Percentiles rank a stretch among this genome's conserved stretches.
Evolutionary conservation across 2,113 vertebrate genomes (phyloP).

Genomic region (Trachemys scripta): DNA sequence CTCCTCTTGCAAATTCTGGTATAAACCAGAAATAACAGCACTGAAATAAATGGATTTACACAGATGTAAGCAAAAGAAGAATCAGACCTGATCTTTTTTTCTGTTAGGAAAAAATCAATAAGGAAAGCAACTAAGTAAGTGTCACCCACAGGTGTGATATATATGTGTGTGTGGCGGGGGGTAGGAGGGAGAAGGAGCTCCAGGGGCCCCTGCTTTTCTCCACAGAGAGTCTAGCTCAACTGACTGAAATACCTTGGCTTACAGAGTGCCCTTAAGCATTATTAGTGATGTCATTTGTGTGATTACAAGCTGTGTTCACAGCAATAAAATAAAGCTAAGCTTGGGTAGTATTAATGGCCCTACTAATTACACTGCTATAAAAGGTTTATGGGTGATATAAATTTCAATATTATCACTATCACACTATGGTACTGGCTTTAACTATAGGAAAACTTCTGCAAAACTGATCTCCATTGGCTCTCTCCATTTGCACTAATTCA

Average conservation of each 20-base stretch:
- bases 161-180: background rate
- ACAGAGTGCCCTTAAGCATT: slow-evolving; percentile 63
- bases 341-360: slow-evolving; percentile 69
- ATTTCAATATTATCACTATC: slow-evolving; percentile 64
- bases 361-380: slow-evolving; percentile 76
- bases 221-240: slow-evolving; percentile 19
- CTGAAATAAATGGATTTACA: background rate
- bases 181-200: background rate
- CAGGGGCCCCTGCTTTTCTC: slow-evolving; percentile 6
- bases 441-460: slow-evolving; percentile 31
- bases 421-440: slow-evolving; percentile 31
- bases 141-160: background rate
- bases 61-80: background rate
- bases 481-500: slow-evolving; percentile 13
- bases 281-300: slow-evolving; percentile 71
- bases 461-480: background rate
- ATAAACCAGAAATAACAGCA: slow-evolving; percentile 3
- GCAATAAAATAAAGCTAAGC: slow-evolving; percentile 72
- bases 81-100: background rate
- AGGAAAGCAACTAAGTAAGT: background rate
- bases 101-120: background rate
- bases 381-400: slow-evolving; percentile 71
- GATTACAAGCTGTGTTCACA: slow-evolving; percentile 73
- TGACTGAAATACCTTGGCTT: slow-evolving; percentile 40
- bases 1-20: background rate